These are phyloP conservation scores for Colletes gigas DNA, from an alignment of 1,140 invertebrate species.

Conservation along the genomic window DNA sequence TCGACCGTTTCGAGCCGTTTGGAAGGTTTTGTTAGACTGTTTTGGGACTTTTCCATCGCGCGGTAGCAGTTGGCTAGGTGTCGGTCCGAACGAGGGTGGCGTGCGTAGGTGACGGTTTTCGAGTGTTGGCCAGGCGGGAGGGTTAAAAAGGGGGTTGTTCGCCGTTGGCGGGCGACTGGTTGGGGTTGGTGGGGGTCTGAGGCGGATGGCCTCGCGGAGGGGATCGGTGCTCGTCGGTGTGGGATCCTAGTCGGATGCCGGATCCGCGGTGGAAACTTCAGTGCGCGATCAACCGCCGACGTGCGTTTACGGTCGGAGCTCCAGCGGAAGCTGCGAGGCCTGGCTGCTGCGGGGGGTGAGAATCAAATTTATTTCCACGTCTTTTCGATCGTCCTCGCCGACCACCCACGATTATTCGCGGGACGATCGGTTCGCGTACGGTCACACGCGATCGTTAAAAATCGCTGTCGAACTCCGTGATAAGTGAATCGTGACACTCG, in stretches of 20 bases:
- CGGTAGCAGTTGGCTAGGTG: constrained; percentile 23
- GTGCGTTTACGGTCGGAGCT: constrained; percentile 75
- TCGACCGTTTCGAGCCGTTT: no score
- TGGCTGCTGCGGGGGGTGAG: constrained; percentile 64
- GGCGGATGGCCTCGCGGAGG: constrained; percentile 20
- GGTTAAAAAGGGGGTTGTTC: constrained; percentile 59
- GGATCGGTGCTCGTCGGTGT: constrained; percentile 57
- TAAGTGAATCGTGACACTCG: not conserved
- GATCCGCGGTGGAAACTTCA: constrained; percentile 73
- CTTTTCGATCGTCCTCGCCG: not conserved
- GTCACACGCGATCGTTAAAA: no score
- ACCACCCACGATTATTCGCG: not conserved
- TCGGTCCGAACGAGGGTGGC: constrained; percentile 4
- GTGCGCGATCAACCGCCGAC: constrained; percentile 76
- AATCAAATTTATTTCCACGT: constrained; percentile 40
- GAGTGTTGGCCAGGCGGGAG: constrained; percentile 56
- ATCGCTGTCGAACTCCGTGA: not conserved
- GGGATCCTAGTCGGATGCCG: constrained; percentile 62
- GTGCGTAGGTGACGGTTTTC: constrained; percentile 55
- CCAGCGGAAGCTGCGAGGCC: constrained; percentile 68
- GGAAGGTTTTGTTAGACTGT: no score
- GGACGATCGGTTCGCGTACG: no score
- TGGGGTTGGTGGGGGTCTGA: constrained; percentile 25
- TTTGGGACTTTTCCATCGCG: no score
- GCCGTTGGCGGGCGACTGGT: constrained; percentile 38